These are phyloP conservation scores for Phania funesta DNA, from an alignment of 2,888 invertebrate genomes.

Conservation along the genomic window DNA sequence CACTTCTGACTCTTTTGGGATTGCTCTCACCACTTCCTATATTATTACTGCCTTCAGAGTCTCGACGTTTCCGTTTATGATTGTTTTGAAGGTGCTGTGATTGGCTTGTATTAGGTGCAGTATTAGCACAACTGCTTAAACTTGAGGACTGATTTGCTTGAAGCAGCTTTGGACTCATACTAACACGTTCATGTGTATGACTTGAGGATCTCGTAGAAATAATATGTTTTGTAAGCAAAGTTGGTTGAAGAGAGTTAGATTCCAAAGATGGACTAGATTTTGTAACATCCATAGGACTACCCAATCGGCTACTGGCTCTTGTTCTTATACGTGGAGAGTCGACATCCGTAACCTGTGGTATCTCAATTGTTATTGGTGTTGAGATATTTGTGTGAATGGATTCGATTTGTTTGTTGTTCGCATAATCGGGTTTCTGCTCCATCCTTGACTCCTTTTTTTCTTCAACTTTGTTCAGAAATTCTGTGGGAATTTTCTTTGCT, in stretches of 20 bases:
- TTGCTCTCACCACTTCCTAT: conserved; percentile 66
- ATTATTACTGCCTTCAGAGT: conserved; percentile 84
- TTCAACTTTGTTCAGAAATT: conserved; percentile 12
- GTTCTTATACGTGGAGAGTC: conserved; percentile 83
- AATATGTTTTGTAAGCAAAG: conserved; percentile 61
- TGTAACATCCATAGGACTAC: conserved; percentile 83
- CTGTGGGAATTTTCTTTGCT: conserved; percentile 1
- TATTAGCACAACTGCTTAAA: conserved; percentile 16
- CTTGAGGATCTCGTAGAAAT: conserved; percentile 68
- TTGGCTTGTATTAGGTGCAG: conserved; percentile 28
- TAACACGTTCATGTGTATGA: conserved; percentile 69
- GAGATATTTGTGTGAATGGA: conserved; percentile 50
- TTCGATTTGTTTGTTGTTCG: conserved; percentile 5
- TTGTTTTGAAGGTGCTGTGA: conserved; percentile 44
- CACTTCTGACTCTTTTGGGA: conserved; percentile 62
- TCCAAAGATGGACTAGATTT: conserved; percentile 71
- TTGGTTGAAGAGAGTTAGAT: conserved; percentile 1
- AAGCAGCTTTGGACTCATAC: conserved; percentile 72
- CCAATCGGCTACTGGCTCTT: conserved; percentile 85
- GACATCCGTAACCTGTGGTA: conserved; percentile 83
- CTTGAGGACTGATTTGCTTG: conserved; percentile 43
- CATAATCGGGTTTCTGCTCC: conserved; percentile 2
- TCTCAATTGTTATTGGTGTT: conserved; percentile 91
- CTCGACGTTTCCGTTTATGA: conserved; percentile 87
- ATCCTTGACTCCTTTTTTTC: conserved; percentile 25